phyloP scores from a whole-genome alignment of 2,797 vertebrate species.

The Poecilia picta region DNA sequence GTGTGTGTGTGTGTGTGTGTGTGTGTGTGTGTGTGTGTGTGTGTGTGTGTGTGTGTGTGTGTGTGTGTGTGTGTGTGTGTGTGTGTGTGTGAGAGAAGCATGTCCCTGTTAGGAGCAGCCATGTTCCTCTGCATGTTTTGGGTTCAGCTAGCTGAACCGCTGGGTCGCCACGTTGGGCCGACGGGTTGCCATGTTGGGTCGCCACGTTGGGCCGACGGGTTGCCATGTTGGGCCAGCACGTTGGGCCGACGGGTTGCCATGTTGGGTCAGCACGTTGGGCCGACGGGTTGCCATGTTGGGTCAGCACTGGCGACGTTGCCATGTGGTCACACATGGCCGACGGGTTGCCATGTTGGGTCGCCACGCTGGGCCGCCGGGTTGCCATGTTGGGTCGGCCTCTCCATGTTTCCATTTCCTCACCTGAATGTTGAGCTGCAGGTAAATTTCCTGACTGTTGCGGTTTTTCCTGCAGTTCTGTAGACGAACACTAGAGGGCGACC shows the following conservation, averaged over 20 bases:
- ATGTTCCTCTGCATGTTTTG: conserved; percentile 63
- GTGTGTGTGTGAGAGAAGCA: conserved; percentile 10
- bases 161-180: neutral
- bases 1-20: neutral
- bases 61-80: too few relatives aligned
- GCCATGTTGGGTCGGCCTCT: neutral
- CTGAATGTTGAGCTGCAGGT: conserved; percentile 10
- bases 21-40: neutral
- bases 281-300: neutral
- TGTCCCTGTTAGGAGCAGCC: conserved; percentile 23
- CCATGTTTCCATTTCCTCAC: neutral
- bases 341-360: neutral
- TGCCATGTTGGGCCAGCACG: neutral
- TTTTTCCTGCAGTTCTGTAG: conserved; percentile 20
- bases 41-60: too few relatives aligned
- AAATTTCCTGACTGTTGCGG: conserved; percentile 11
- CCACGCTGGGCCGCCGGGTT: neutral
- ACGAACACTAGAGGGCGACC: conserved; percentile 41
- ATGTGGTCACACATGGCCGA: neutral
- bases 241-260: neutral
- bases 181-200: neutral
- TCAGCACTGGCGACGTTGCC: neutral
- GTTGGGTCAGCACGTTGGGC: too few relatives aligned
- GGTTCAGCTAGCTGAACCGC: neutral
- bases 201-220: neutral